A percentile compares a stretch with the other conserved stretches of the same genome.
Evolutionary conservation across 2,888 invertebrate species (phyloP).

Genomic region (Xestia xanthographa): DNA sequence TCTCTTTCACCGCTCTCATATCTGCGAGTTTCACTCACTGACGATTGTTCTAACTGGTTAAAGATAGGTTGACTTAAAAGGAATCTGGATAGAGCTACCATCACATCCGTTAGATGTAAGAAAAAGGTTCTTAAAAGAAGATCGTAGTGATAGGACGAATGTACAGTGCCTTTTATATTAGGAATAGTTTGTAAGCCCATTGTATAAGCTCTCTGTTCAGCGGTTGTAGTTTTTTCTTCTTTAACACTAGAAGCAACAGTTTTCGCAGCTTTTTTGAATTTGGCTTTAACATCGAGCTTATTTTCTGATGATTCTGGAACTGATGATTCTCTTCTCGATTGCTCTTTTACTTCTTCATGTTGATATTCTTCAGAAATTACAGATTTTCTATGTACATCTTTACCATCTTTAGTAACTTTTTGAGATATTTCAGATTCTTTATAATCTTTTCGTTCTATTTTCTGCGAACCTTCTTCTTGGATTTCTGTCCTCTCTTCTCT

Average conservation of each 20-base stretch:
- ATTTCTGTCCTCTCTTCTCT: constrained; percentile 42
- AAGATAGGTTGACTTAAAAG: constrained; percentile 79
- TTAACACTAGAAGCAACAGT: constrained; percentile 29
- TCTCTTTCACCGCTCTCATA: constrained; percentile 27
- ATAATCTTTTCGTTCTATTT: constrained; percentile 35
- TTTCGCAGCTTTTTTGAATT: constrained; percentile 46
- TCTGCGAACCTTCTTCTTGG: constrained; percentile 33
- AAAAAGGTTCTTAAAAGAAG: constrained; percentile 85
- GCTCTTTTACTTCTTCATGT: constrained; percentile 63
- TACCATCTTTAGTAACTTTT: constrained; percentile 42
- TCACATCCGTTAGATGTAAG: constrained; percentile 86
- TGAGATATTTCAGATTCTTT: constrained; percentile 33
- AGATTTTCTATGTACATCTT: constrained; percentile 56
- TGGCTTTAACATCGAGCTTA: constrained; percentile 49
- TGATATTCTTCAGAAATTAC: constrained; percentile 66
- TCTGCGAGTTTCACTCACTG: constrained; percentile 26
- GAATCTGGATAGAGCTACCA: constrained; percentile 86
- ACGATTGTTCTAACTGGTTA: constrained; percentile 30
- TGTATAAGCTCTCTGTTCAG: constrained; percentile 79
- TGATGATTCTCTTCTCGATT: constrained; percentile 43
- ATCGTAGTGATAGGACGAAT: constrained; percentile 81
- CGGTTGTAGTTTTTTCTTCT: constrained; percentile 32
- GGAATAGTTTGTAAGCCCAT: constrained; percentile 85
- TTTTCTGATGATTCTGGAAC: constrained; percentile 53
- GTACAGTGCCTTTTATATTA: constrained; percentile 78